Evolutionary conservation across 2,113 vertebrate species (phyloP).

Genomic region (Cryptoleucopteryx plumbea): DNA sequence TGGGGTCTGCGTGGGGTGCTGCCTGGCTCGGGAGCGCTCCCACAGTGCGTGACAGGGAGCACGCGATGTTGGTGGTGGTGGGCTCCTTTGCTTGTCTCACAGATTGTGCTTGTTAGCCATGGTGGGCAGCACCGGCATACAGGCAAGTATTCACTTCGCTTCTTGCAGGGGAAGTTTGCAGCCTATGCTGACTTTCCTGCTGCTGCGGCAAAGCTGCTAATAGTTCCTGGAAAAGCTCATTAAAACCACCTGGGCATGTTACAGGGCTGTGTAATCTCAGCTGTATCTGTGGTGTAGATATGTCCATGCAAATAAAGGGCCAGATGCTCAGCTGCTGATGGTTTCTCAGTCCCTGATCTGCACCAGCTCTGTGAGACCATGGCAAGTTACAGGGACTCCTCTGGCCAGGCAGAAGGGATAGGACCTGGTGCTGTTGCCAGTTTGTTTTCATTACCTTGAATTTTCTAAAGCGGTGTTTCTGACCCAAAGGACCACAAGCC

Average conservation of each 20-base stretch:
- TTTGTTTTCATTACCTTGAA: not conserved
- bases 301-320: not conserved
- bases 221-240: not conserved
- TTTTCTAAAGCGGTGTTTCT: not conserved
- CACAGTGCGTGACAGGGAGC: rapidly evolving
- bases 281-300: not conserved
- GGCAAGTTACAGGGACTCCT: not conserved
- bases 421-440: not conserved
- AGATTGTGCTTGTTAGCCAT: rapidly evolving
- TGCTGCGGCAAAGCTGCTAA: not conserved
- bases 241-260: not conserved
- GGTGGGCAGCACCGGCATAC: rapidly evolving
- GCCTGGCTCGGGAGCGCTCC: rapidly evolving
- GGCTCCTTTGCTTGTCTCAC: not conserved
- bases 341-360: not conserved
- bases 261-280: not conserved
- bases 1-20: rapidly evolving
- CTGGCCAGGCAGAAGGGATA: not conserved
- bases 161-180: not conserved
- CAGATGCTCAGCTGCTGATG: not conserved
- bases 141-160: not conserved
- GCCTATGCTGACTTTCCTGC: not conserved
- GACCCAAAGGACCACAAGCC: not conserved
- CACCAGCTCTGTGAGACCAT: too few species aligned
- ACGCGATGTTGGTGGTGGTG: not conserved